Percentiles rank a stretch among this genome's conserved stretches.
Evolutionary conservation across 2,888 invertebrate species (phyloP).

Genomic region (Cetonia aurata): DNA sequence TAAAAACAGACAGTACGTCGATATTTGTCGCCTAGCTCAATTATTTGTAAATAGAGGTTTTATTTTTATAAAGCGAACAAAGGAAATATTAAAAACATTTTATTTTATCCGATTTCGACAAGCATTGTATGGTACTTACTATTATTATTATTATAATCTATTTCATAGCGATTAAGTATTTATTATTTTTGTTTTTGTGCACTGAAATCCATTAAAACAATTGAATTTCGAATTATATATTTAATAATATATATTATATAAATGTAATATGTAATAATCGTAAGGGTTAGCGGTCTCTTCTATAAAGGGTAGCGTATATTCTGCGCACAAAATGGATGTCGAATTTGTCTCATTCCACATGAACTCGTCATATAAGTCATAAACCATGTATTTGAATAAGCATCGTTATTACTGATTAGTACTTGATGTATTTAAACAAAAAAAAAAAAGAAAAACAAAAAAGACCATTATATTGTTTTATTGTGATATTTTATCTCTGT

Average conservation of each 20-base stretch:
- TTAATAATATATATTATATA: no score
- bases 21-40: conserved; percentile 29
- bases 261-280: conserved; percentile 15
- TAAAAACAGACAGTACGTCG: conserved; percentile 10
- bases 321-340: conserved; percentile 52
- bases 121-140: conserved; percentile 17
- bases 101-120: conserved; percentile 9
- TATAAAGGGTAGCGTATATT: conserved; percentile 47
- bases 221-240: conserved; percentile 38
- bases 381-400: conserved; percentile 54
- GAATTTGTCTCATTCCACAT: conserved; percentile 60
- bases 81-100: conserved; percentile 1
- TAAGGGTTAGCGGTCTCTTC: conserved; percentile 34
- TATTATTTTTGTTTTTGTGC: conserved; percentile 45
- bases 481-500: conserved; percentile 59
- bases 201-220: conserved; percentile 45
- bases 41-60: conserved; percentile 40
- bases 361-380: conserved; percentile 49
- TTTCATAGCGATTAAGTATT: not conserved
- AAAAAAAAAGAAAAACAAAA: conserved; percentile 45
- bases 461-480: conserved; percentile 63
- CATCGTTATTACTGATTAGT: conserved; percentile 55
- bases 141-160: conserved; percentile 12
- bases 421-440: conserved; percentile 62
- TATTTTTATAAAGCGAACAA: conserved; percentile 36